phyloP scores from a whole-genome alignment of 2,797 vertebrate species.

The Pseudotriccus pelzelni region DNA sequence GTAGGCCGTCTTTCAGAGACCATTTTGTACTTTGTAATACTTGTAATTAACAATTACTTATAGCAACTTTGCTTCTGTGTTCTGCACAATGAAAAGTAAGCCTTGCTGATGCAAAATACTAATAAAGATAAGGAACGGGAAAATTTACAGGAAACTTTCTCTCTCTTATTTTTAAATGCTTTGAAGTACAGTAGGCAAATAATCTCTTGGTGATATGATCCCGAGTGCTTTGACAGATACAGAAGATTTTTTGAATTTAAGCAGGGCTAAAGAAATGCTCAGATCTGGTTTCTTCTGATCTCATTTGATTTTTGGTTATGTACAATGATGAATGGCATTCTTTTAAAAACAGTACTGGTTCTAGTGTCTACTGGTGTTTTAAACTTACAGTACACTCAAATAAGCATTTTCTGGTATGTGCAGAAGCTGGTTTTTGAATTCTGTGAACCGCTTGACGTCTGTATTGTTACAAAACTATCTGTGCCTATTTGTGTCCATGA shows the following conservation, averaged over 20 bases:
- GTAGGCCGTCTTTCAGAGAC: slow-evolving; percentile 66
- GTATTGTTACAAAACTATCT: not conserved
- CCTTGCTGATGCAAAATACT: not conserved
- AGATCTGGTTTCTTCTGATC: slow-evolving; percentile 9
- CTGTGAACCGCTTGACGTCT: not conserved
- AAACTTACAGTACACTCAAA: not conserved
- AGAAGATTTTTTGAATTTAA: not conserved
- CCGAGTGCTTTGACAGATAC: not conserved
- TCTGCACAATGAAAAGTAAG: not conserved
- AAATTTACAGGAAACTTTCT: not conserved
- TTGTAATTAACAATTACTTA: slow-evolving; percentile 65
- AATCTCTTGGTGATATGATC: not conserved
- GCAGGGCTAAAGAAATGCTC: not conserved
- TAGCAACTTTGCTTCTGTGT: not conserved
- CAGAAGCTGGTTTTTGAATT: not conserved
- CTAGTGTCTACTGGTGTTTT: not conserved
- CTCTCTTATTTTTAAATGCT: not conserved
- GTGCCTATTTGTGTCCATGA: not conserved
- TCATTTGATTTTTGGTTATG: not conserved
- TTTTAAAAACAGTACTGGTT: not conserved
- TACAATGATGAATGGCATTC: not conserved
- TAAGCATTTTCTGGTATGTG: not conserved
- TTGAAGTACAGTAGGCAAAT: not conserved
- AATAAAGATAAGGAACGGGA: not conserved
- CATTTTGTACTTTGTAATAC: slow-evolving; percentile 21